A percentile compares a stretch with the other conserved stretches of the same genome.
Evolutionary conservation across 2,113 vertebrate genomes (phyloP).

Genomic region (Atractosteus spatula): DNA sequence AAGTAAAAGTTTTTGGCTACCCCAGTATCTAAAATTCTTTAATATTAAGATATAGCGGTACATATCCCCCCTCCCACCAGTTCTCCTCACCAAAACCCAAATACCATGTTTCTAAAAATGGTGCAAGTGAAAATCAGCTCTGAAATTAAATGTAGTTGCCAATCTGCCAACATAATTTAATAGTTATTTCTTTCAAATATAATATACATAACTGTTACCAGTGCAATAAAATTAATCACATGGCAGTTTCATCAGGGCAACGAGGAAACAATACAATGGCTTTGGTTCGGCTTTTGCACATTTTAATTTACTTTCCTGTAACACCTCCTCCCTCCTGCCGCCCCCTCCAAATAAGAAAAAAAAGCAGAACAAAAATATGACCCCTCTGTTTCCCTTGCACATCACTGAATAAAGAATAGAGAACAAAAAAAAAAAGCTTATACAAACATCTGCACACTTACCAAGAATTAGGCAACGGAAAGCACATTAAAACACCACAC

Average conservation of each 20-base stretch:
- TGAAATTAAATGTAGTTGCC: constrained; percentile 32
- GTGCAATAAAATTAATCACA: constrained; percentile 28
- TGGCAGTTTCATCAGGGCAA: constrained; percentile 10
- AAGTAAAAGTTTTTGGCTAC: too few relatives aligned
- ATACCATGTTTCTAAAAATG: constrained; percentile 37
- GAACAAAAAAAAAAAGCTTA: constrained; percentile 22
- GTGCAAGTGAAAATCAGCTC: neutral
- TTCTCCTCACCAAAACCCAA: constrained; percentile 25
- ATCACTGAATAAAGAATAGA: constrained; percentile 9
- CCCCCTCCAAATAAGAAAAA: too few relatives aligned
- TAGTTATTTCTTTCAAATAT: constrained; percentile 35
- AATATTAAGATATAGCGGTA: too few relatives aligned
- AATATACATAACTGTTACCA: constrained; percentile 34
- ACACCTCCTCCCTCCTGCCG: neutral
- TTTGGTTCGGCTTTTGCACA: constrained; percentile 11
- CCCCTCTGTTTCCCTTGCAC: constrained; percentile 9
- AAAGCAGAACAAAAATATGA: neutral
- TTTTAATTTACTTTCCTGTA: neutral
- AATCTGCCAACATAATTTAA: constrained; percentile 21
- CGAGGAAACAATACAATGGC: constrained; percentile 16
- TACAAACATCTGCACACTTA: constrained; percentile 16
- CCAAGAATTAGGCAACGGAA: constrained; percentile 30
- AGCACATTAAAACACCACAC: constrained; percentile 33
- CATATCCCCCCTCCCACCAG: neutral
- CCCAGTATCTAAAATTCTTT: too few relatives aligned